phyloP scores from a whole-genome alignment of 2,888 invertebrate species.

The Clostera curtula region DNA sequence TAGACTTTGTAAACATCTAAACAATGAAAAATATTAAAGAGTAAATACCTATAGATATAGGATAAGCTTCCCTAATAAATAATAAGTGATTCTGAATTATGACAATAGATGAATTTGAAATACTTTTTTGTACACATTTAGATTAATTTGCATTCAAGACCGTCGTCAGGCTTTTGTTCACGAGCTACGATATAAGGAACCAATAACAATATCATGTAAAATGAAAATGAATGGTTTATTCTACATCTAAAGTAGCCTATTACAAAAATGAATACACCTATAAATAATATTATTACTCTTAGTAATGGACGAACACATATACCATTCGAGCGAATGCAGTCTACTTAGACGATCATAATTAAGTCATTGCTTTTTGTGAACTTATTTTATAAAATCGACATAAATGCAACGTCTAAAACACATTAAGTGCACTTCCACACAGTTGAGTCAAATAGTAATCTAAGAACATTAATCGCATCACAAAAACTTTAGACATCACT shows the following conservation, averaged over 20 bases:
- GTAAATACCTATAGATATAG: slow-evolving; percentile 31
- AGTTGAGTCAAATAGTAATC: slow-evolving; percentile 8
- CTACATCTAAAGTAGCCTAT: slow-evolving; percentile 42
- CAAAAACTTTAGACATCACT: slow-evolving; percentile 8
- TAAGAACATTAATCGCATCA: slow-evolving; percentile 20
- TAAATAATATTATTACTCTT: slow-evolving; percentile 58
- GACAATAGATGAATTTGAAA: slow-evolving; percentile 25
- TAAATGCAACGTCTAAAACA: slow-evolving; percentile 60
- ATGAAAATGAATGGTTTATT: slow-evolving; percentile 27
- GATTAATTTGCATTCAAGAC: slow-evolving; percentile 23
- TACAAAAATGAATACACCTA: slow-evolving; percentile 58
- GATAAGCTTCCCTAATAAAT: slow-evolving; percentile 34
- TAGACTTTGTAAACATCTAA: slow-evolving; percentile 67
- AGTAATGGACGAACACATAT: slow-evolving; percentile 72
- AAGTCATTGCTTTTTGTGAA: slow-evolving; percentile 63
- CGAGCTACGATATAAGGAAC: not conserved
- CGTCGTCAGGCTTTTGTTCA: slow-evolving; percentile 11
- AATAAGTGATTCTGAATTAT: slow-evolving; percentile 36
- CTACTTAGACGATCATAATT: slow-evolving; percentile 56
- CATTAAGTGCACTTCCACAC: slow-evolving; percentile 39
- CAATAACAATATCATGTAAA: not conserved
- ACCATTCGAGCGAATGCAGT: slow-evolving; percentile 70
- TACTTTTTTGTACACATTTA: slow-evolving; percentile 34
- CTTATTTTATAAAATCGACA: slow-evolving; percentile 41
- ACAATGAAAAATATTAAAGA: slow-evolving; percentile 42